phyloP scores from a whole-genome alignment of 2,113 vertebrate genomes.

The Sprattus sprattus region DNA sequence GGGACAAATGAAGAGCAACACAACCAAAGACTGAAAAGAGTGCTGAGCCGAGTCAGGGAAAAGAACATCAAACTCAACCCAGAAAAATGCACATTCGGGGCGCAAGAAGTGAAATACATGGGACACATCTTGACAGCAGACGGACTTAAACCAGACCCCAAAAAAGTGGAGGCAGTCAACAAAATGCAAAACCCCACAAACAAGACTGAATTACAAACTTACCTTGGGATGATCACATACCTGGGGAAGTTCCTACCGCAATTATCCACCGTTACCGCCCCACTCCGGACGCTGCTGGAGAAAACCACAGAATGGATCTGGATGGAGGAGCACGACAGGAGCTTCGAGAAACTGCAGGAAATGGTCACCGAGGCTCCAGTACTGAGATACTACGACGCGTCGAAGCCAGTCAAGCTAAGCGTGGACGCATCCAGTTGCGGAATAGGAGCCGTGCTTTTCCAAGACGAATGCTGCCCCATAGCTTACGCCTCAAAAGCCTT shows the following conservation, averaged over 20 bases:
- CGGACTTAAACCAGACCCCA: background rate
- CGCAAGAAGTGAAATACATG: background rate
- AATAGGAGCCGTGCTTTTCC: background rate
- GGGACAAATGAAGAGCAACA: slow-evolving; percentile 24
- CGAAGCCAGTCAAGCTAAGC: background rate
- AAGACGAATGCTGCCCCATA: background rate
- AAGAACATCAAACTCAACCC: slow-evolving; percentile 31
- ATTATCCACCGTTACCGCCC: too few relatives aligned
- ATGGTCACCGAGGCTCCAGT: background rate
- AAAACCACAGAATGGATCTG: too few relatives aligned
- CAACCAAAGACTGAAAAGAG: slow-evolving; percentile 15
- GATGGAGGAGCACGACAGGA: too few relatives aligned
- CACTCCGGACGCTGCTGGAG: too few relatives aligned
- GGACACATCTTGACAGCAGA: slow-evolving; percentile 3
- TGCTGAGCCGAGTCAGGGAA: background rate
- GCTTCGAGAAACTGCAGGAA: too few relatives aligned
- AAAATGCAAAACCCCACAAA: slow-evolving; percentile 31
- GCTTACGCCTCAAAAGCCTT: background rate
- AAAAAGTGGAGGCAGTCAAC: slow-evolving; percentile 8
- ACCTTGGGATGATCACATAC: slow-evolving; percentile 24
- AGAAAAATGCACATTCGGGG: slow-evolving; percentile 6
- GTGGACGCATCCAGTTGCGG: background rate
- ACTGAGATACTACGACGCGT: background rate
- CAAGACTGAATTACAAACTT: slow-evolving; percentile 12
- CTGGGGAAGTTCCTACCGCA: background rate